Conservation (phyloP, 2,113 vertebrate species). For the Scomber japonicus region DNA sequence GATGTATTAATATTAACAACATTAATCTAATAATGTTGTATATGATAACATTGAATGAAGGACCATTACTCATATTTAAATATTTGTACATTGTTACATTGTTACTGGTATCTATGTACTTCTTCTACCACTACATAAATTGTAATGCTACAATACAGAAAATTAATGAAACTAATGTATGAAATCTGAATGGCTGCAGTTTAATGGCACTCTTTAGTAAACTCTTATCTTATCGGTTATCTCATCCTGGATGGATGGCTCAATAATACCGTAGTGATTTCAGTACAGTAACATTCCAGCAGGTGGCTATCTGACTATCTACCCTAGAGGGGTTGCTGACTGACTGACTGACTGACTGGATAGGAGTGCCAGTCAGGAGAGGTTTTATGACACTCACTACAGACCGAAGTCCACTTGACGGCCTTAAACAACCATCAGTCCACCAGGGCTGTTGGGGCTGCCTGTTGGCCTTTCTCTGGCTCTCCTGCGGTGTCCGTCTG, state of each 20-base stretch:
- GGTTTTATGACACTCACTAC: conserved; percentile 81
- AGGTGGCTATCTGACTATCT: conserved; percentile 55
- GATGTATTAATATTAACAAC: too few relatives aligned
- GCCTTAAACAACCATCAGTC: conserved; percentile 77
- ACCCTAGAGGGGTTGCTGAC: conserved; percentile 5
- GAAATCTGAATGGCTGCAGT: conserved; percentile 23
- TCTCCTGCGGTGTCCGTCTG: conserved; percentile 48
- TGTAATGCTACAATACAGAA: background rate
- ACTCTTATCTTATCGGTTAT: conserved; percentile 73
- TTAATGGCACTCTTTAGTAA: background rate
- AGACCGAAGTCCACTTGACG: conserved; percentile 82
- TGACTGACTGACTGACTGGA: conserved; percentile 49
- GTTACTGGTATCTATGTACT: background rate
- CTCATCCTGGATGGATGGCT: conserved; percentile 39
- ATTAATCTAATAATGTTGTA: too few relatives aligned
- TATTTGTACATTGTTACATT: too few relatives aligned
- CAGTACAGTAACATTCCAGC: conserved; percentile 56
- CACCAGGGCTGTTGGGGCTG: conserved; percentile 60
- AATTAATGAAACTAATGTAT: background rate
- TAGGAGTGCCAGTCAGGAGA: conserved; percentile 85
- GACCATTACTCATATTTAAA: too few relatives aligned
- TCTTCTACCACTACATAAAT: background rate
- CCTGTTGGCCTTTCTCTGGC: conserved; percentile 47
- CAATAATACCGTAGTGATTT: conserved; percentile 39
- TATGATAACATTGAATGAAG: background rate